Evolutionary conservation across 2,888 invertebrate species (phyloP).

Genomic region (Eilema depressum): DNA sequence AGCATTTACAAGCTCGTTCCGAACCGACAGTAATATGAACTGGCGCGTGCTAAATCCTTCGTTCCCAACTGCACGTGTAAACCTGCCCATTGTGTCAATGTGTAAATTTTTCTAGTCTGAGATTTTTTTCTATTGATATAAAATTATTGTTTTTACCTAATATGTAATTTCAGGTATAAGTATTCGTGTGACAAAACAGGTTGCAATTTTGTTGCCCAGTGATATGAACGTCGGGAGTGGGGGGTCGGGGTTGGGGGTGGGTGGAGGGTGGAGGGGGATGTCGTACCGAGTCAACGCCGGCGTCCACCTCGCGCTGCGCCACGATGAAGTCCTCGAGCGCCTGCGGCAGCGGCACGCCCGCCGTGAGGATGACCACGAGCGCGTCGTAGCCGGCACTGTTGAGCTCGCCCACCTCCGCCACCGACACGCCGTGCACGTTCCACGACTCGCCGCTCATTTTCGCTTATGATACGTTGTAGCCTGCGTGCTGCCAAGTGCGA

Average conservation of each 20-base stretch:
- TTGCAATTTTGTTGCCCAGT: too few relatives aligned
- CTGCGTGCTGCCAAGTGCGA: background rate
- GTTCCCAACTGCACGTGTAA: too few relatives aligned
- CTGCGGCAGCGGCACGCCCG: constrained; percentile 66
- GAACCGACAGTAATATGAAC: too few relatives aligned
- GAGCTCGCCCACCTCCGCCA: constrained; percentile 66
- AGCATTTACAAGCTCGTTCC: too few relatives aligned
- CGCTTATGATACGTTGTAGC: background rate
- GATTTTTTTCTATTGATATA: too few relatives aligned
- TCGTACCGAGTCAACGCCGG: constrained; percentile 69
- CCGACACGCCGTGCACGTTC: constrained; percentile 54
- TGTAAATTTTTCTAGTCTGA: too few relatives aligned
- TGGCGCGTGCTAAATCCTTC: too few relatives aligned
- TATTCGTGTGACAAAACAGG: too few relatives aligned
- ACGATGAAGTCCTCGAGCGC: constrained; percentile 76
- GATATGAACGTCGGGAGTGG: background rate
- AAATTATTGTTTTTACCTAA: too few relatives aligned
- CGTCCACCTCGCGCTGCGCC: constrained; percentile 81
- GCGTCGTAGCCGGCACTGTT: constrained; percentile 84
- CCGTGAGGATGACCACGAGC: constrained; percentile 70
- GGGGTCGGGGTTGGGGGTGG: too few relatives aligned
- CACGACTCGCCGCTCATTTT: constrained; percentile 17
- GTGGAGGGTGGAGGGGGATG: background rate
- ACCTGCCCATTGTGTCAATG: too few relatives aligned
- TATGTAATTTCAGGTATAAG: too few relatives aligned